Base-by-base conservation (phyloP, 2,888 invertebrate species). In the Abrostola tripartita region DNA sequence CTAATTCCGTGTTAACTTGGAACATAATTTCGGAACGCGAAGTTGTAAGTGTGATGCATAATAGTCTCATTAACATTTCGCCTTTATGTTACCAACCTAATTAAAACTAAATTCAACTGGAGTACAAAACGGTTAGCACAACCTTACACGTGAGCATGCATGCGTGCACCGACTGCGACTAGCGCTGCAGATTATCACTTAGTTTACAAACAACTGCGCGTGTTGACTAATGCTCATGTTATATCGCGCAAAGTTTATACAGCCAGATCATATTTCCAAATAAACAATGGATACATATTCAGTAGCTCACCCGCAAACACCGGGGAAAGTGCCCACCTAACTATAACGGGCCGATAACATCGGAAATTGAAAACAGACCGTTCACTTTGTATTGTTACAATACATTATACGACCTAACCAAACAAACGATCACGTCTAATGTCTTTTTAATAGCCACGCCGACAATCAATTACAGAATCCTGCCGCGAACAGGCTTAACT, bases 371-470 rank as follows among this genome's bases (percentile, higher is more conserved):
- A 84, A 83, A 79, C 70, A 64, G 74, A 66, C 74, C 66, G 61
- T 55, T 71, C 44, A 68, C 61, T 61, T 49, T 65, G 74, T 70
- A 62, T 60, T 65, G 55, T 62, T 60, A 61, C 58, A 61, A 64
- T 66, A 52, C 38, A 54, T 42, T 47, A 66, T 61, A 59, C 65
- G 67, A 66, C 61, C 56, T 61, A 65, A 70, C 67, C 74, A 76
- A 80, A 79, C 80, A 76, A 74, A 68, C 61, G 63, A 44, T 63
- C 68, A 72, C 69, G 71, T 79, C 83, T 85, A 85, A 85, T 85
- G 86, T 82, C 55, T 81, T 85, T 85, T 85, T 85, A 84, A 85
- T 85, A 83, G 80, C 81, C 68, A 68, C 74, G 72, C 81, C 71
- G 65, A 81, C 74, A 83, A 85, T 84, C 85, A 84, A 85, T 84